Evolutionary conservation across 2,113 vertebrate species (phyloP).

Genomic region (Macrotis lagotis): DNA sequence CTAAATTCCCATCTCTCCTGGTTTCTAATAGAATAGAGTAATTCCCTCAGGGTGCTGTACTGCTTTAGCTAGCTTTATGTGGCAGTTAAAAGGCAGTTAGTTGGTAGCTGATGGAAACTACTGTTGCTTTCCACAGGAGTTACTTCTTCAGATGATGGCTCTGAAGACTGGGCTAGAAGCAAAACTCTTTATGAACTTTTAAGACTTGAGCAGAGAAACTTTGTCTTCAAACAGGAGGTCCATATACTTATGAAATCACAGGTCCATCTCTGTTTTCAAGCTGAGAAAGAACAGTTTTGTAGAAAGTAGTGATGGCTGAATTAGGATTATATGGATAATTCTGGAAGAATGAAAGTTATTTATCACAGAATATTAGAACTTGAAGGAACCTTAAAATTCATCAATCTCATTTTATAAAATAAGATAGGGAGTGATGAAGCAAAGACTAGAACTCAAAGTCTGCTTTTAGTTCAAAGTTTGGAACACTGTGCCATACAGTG

Average conservation of each 20-base stretch:
- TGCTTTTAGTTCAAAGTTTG: neutral
- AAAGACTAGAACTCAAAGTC: neutral
- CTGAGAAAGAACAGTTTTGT: neutral
- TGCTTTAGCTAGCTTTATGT: too few species aligned
- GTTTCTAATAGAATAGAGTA: too few species aligned
- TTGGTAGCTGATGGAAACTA: neutral
- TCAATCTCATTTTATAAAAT: neutral
- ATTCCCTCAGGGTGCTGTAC: too few species aligned
- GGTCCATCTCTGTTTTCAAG: neutral
- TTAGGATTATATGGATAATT: neutral
- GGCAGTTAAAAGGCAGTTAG: too few species aligned
- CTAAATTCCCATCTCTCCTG: too few species aligned
- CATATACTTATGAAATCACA: neutral
- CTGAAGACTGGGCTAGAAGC: neutral
- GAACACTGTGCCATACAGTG: neutral
- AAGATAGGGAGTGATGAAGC: neutral
- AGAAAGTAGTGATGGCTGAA: neutral
- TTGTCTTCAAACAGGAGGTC: neutral
- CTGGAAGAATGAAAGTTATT: neutral
- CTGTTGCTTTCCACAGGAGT: neutral
- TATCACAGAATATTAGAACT: neutral
- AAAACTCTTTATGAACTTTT: neutral
- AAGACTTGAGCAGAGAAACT: neutral
- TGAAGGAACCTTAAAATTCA: neutral
- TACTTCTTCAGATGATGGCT: neutral